Base-by-base conservation (phyloP, 2,888 invertebrate genomes). In the Thyatira batis region DNA sequence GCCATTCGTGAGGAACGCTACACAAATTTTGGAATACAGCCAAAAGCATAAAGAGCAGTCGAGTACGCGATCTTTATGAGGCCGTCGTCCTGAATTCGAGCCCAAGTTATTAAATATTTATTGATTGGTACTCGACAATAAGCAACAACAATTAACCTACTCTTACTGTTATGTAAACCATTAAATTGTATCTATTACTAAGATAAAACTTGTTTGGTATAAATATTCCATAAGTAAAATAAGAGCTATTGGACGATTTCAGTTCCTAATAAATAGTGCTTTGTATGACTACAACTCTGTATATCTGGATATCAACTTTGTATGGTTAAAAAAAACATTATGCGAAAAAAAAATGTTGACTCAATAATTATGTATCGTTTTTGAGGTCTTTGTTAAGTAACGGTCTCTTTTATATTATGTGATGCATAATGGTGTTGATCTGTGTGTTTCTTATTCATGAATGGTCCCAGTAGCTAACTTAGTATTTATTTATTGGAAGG, bases 1-100 rank as follows among this genome's bases (percentile, higher is more conserved):
- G 66, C 71, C 76, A 83, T 76, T 48, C 70, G 73, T 69, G 65
- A 76, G 67, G 74, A 77, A 67, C 73, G 71, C 71, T 58, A 68
- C 69, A 78, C 63, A 67, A 74, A 71, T 76, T 80, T 85, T 87
- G 87, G 87, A 86, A 82, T 81, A 72, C 71, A 74, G 87, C 87
- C 87, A 87, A 69, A 81, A 79, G 69, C 78, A 71, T 84, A 82
- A 83, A 82, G 79, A 78, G 78, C 68, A 65, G 65, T 73, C 64
- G 77, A 75, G 72, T 70, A 75, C 72, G 76, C 64, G 74, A 71
- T 70, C 73, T 73, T 81, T 84, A 82, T 82, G 81, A 72, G 82
- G 80, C 82, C 77, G 75, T 75, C 80, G 86, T 72, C 82, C 87
- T 80, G 83, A 78, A 82, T 87, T 78, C 80, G 71, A 73, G 68